Percentiles rank a stretch among this genome's conserved stretches.
Evolutionary conservation across 1,140 invertebrate species (phyloP).

Genomic region (Conus betulinus): DNA sequence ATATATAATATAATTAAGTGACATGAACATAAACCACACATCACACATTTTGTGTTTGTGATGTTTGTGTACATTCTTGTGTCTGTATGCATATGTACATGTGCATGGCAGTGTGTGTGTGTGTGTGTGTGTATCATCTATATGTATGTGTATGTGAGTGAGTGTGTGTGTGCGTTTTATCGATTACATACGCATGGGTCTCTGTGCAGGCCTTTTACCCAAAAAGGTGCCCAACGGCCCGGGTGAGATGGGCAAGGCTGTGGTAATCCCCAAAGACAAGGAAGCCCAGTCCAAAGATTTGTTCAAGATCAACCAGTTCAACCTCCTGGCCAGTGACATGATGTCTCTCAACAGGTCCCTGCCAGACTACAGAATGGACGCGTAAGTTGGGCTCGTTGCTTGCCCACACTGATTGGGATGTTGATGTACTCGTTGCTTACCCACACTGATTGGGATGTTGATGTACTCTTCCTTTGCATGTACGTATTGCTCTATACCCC

Average conservation of each 20-base stretch:
- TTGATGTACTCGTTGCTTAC: too few species aligned
- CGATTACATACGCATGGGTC: not conserved
- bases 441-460: too few species aligned
- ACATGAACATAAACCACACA: too few species aligned
- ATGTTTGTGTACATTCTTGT: too few species aligned
- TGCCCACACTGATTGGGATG: not conserved
- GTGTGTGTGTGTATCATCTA: not conserved
- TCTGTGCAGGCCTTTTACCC: slow-evolving; percentile 36
- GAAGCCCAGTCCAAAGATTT: slow-evolving; percentile 94
- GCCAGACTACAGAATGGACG: slow-evolving; percentile 93
- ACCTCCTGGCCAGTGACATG: slow-evolving; percentile 97
- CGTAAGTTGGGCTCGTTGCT: slow-evolving; percentile 80
- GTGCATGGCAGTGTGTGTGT: too few species aligned
- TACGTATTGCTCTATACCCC: too few species aligned
- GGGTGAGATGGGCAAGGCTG: slow-evolving; percentile 93
- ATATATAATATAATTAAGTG: too few species aligned
- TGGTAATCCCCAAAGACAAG: slow-evolving; percentile 88
- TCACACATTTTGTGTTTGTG: too few species aligned
- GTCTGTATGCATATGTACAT: too few species aligned
- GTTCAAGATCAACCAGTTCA: slow-evolving; percentile 99
- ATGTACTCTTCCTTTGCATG: too few species aligned
- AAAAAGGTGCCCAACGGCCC: slow-evolving; percentile 56
- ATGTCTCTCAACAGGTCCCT: slow-evolving; percentile 97
- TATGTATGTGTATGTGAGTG: not conserved
- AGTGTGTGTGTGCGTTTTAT: not conserved